phyloP scores from a whole-genome alignment of 2,888 invertebrate species.

The Watsonalla binaria region DNA sequence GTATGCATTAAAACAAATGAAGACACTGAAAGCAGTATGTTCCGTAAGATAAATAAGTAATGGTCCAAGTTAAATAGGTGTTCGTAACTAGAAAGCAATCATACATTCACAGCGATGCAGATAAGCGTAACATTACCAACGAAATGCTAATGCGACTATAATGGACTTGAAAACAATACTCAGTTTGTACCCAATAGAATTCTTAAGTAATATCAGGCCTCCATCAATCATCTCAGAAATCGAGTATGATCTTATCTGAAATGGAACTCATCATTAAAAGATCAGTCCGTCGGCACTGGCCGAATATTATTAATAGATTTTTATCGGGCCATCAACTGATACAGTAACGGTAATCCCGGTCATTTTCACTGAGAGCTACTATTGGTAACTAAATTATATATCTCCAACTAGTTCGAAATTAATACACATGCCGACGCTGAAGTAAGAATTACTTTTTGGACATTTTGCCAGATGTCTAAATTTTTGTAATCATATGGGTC shows the following conservation, averaged over 20 bases:
- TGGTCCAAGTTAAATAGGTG: background rate
- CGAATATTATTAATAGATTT: constrained; percentile 77
- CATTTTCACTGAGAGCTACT: constrained; percentile 57
- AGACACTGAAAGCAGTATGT: background rate
- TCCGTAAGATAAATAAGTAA: background rate
- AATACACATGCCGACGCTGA: constrained; percentile 11
- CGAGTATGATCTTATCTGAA: constrained; percentile 74
- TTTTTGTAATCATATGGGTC: background rate
- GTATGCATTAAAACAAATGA: background rate
- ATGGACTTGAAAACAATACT: constrained; percentile 68
- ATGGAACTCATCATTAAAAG: constrained; percentile 78
- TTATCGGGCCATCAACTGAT: constrained; percentile 73
- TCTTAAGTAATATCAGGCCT: constrained; percentile 58
- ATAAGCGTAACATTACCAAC: constrained; percentile 29
- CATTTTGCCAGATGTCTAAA: background rate
- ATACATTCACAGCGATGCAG: constrained; percentile 9
- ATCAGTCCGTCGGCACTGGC: constrained; percentile 69
- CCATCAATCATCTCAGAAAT: constrained; percentile 72
- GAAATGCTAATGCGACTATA: constrained; percentile 68
- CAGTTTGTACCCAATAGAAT: constrained; percentile 65
- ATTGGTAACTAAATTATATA: constrained; percentile 70
- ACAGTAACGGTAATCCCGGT: constrained; percentile 66
- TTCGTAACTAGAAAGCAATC: constrained; percentile 2
- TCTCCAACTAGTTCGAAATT: constrained; percentile 27
- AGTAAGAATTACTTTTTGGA: background rate